Conservation (phyloP, 2,888 invertebrate species). For the Keiferia lycopersicella region DNA sequence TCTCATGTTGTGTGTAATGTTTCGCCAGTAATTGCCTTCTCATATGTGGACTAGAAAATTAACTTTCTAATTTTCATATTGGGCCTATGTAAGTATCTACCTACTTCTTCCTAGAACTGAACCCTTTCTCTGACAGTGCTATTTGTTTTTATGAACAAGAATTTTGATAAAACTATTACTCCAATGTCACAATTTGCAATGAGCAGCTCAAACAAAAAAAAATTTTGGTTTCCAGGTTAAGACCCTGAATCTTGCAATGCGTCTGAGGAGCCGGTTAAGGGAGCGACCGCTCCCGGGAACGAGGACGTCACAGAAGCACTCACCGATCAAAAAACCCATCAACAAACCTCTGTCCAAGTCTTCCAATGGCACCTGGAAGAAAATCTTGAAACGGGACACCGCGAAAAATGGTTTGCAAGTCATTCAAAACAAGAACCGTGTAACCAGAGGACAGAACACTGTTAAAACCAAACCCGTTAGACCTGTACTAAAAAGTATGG, state of each 20-base stretch:
- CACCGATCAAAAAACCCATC: constrained; percentile 56
- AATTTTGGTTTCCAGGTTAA: constrained; percentile 54
- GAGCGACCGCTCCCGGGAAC: constrained; percentile 79
- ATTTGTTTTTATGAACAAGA: not conserved
- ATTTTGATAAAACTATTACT: not conserved
- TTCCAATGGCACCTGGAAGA: constrained; percentile 62
- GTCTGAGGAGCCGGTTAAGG: constrained; percentile 85
- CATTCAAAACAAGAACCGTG: no score
- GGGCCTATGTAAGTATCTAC: constrained; percentile 75
- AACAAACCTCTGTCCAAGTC: constrained; percentile 50
- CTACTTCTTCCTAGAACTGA: not conserved
- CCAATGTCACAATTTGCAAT: not conserved
- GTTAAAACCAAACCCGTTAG: constrained; percentile 64
- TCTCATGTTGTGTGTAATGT: constrained; percentile 41
- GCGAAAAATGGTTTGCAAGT: constrained; percentile 62
- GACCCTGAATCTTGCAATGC: constrained; percentile 76
- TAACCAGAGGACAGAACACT: constrained; percentile 64
- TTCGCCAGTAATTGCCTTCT: constrained; percentile 39
- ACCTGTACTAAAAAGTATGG: constrained; percentile 66
- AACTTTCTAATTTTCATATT: constrained; percentile 55
- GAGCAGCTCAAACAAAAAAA: no score
- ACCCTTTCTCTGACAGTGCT: not conserved
- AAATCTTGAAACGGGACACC: constrained; percentile 57
- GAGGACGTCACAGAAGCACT: constrained; percentile 54
- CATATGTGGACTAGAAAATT: constrained; percentile 47